A percentile compares a stretch with the other conserved stretches of the same genome.
phyloP scores from a whole-genome alignment of 2,888 invertebrate genomes.

The Euspilapteryx auroguttella region DNA sequence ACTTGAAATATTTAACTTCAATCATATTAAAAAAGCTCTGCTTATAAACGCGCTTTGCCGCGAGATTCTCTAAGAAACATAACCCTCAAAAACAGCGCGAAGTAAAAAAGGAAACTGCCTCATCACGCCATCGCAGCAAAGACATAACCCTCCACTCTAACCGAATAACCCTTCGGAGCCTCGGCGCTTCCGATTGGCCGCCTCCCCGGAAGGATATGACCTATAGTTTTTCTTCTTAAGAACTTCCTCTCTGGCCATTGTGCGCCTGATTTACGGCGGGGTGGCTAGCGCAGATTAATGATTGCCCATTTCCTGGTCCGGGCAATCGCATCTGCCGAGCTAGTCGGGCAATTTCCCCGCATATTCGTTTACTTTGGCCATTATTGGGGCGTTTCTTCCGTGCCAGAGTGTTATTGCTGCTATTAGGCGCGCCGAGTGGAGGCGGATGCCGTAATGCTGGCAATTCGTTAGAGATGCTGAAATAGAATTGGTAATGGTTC shows the following conservation, averaged over 20 bases:
- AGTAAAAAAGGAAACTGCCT: not conserved
- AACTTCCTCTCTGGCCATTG: slow-evolving; percentile 57
- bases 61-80: not conserved
- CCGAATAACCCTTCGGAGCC: slow-evolving; percentile 12
- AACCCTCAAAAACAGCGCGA: not conserved
- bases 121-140: not conserved
- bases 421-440: slow-evolving; percentile 23
- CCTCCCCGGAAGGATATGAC: slow-evolving; percentile 58
- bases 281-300: slow-evolving; percentile 43
- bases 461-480: slow-evolving; percentile 22
- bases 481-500: too few species aligned
- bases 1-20: too few species aligned
- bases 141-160: slow-evolving; percentile 8
- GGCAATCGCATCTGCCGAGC: slow-evolving; percentile 41
- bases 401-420: slow-evolving; percentile 47
- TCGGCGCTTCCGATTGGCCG: slow-evolving; percentile 53
- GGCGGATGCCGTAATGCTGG: slow-evolving; percentile 35
- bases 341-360: slow-evolving; percentile 38
- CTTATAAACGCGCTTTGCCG: not conserved
- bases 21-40: too few species aligned
- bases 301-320: slow-evolving; percentile 42
- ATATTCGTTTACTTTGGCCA: slow-evolving; percentile 56
- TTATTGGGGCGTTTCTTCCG: slow-evolving; percentile 50
- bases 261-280: slow-evolving; percentile 49
- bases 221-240: slow-evolving; percentile 63